Evolutionary conservation across 2,888 invertebrate genomes (phyloP), one percentile per base, ranked within the genome.

Genomic region (Apotomis capreana): DNA sequence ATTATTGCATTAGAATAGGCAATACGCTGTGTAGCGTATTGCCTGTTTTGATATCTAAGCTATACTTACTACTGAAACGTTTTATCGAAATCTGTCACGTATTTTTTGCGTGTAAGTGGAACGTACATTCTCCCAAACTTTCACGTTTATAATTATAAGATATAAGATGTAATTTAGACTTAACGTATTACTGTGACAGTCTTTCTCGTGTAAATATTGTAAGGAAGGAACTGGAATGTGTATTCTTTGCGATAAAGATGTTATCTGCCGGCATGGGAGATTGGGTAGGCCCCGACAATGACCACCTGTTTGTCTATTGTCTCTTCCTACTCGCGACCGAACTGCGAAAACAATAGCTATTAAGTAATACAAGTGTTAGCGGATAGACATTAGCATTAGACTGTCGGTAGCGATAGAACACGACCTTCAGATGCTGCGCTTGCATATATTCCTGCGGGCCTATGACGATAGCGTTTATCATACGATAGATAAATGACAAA

Each of bases 271-370:
- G 67, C 75, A 78, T 76, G 78, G 75, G 77, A 80, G 74, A 79
- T 83, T 79, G 75, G 78, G 73, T 75, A 80, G 75, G 78, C 77
- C 76, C 75, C 74, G 69, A 76, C 71, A 70, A 78, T 73, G 44
- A 55, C 40, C 49, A 49, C 70, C 40, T 51, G 46, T 26, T 26
- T 77, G 74, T 77, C 71, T 74, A 81, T 82, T 82, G 82, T 82
- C 68, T 72, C 69, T 74, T 73, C 60, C 58, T 73, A 60, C 61
- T 73, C 36, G 62, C 52, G 57, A 59, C 26, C 26, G 59, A 74
- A 75, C 44, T 70, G 57, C 57, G 76, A 76, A 79, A 78, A 78
- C 70, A 74, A 68, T 68, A 71, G 55, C 13, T 60, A 51, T 67
- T 67, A 65, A 65, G 65, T 57, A 54, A 15, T 57, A 62, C 9